phyloP scores from a whole-genome alignment of 2,888 invertebrate genomes.

The Thecocarcelia acutangulata region DNA sequence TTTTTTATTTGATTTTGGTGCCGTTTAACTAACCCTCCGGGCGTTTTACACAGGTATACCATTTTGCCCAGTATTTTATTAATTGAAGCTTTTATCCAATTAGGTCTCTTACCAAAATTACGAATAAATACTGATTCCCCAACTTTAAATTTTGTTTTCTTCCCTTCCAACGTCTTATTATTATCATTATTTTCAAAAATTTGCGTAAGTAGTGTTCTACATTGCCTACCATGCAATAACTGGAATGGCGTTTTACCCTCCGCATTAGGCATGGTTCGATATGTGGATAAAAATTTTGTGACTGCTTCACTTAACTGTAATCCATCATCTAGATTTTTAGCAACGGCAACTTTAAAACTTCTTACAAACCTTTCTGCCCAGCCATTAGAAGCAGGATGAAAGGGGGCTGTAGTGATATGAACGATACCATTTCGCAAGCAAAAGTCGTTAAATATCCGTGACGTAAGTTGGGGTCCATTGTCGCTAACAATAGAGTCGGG shows the following conservation, averaged over 20 bases:
- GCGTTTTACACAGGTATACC: no score
- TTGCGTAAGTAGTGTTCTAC: no score
- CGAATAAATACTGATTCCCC: no score
- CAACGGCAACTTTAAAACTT: constrained; percentile 43
- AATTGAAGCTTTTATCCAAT: no score
- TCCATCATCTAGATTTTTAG: constrained; percentile 48
- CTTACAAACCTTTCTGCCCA: constrained; percentile 69
- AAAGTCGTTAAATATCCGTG: constrained; percentile 70
- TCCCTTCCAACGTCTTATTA: no score
- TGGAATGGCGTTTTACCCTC: constrained; percentile 59
- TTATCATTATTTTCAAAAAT: no score
- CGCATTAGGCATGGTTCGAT: constrained; percentile 50
- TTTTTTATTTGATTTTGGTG: no score
- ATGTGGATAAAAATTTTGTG: constrained; percentile 47
- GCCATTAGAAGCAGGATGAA: constrained; percentile 71
- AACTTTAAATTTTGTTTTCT: no score
- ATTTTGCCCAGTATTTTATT: no score
- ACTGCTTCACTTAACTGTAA: constrained; percentile 35
- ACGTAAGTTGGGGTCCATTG: constrained; percentile 71
- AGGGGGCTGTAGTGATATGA: constrained; percentile 71
- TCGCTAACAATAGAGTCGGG: constrained; percentile 66
- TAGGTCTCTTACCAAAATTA: no score
- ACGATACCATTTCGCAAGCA: constrained; percentile 69
- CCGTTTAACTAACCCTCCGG: no score
- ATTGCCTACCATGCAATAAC: constrained; percentile 37